Evolutionary conservation across 2,797 vertebrate genomes (phyloP), one percentile per base, ranked within the genome.

Genomic region (Liparis tanakae): DNA sequence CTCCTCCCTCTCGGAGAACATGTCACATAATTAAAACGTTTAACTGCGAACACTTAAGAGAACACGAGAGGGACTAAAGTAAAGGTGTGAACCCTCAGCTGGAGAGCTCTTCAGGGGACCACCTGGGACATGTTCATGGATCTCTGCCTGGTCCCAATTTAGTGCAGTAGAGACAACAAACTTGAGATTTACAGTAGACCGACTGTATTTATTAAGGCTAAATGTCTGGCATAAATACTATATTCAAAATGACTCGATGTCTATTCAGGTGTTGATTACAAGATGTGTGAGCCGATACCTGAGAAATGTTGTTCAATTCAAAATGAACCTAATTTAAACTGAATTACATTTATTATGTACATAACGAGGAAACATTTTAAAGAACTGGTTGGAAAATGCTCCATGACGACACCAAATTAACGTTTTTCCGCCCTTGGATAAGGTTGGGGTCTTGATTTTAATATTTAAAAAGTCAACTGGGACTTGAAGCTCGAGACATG

Each of bases 1-100:
- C 44, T 43, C 33, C 36, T 37, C 7, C 13, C 22, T 33, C 3
- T 44, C 44, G 37, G 14, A 48, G 17, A 34, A 18, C 9, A 30
- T 53, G 30, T 43, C 41, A 37, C 4, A 56, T 34, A 65, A 68
- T 79, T 0, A 30, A 25, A 7, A 13, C 0, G 51, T 54, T 53
- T 22, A 53, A 53, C 18, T 4, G 48, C n/a, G 3, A 48, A 48
- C 63, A 57, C 50, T 63, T 48, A 22, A 14, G n/a, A 22, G 10
- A n/a, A 51, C n/a, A 61, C 39, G 20, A 46, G 51, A 55, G 48
- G 30, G 43, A 73, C 6, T 9, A 53, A 50, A 51, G 50, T 25
- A 34, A 67, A 62, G 55, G 1, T 13, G 51, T 33, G 15, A 39
- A 48, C 37, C 36, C 22, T 55, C 15, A 8, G 13, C 43, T 56